Evolutionary conservation across 2,113 vertebrate species (phyloP).

Genomic region (Cheilinus undulatus): DNA sequence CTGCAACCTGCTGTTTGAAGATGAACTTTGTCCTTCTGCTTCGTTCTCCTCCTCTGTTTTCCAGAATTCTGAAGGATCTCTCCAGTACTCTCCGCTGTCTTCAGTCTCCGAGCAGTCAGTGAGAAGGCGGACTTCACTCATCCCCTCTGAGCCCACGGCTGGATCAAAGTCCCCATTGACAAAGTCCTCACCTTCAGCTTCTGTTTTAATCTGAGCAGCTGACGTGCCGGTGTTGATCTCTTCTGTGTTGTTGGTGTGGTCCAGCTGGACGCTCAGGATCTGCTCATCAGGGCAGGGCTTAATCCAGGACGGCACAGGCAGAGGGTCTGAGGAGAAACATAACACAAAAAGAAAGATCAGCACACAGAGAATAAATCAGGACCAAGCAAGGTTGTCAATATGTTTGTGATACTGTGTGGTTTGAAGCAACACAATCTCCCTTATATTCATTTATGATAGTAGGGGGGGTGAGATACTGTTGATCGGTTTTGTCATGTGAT

Average conservation of each 20-base stretch:
- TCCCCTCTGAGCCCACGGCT: not conserved
- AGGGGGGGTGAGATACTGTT: no score
- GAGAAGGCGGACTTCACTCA: not conserved
- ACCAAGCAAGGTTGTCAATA: no score
- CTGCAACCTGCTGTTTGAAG: accelerated
- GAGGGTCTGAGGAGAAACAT: conserved; percentile 3
- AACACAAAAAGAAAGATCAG: no score
- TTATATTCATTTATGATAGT: no score
- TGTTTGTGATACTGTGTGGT: no score
- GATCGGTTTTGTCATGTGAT: no score
- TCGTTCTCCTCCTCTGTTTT: not conserved
- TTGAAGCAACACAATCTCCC: no score
- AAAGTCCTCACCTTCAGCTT: not conserved
- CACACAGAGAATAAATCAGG: no score
- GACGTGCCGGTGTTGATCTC: not conserved
- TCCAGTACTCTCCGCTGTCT: conserved; percentile 29
- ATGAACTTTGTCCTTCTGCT: not conserved
- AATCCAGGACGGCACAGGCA: not conserved
- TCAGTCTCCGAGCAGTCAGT: conserved; percentile 7
- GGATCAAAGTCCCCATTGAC: not conserved
- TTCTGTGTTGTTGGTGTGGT: not conserved
- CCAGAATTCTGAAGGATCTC: not conserved
- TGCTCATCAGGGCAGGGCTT: conserved; percentile 13
- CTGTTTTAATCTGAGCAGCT: conserved; percentile 18
- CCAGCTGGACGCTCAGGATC: not conserved